Evolutionary conservation across 37 sponge, comb jelly and placozoan species (phyloP).

Genomic region (Theonella swinhoei): DNA sequence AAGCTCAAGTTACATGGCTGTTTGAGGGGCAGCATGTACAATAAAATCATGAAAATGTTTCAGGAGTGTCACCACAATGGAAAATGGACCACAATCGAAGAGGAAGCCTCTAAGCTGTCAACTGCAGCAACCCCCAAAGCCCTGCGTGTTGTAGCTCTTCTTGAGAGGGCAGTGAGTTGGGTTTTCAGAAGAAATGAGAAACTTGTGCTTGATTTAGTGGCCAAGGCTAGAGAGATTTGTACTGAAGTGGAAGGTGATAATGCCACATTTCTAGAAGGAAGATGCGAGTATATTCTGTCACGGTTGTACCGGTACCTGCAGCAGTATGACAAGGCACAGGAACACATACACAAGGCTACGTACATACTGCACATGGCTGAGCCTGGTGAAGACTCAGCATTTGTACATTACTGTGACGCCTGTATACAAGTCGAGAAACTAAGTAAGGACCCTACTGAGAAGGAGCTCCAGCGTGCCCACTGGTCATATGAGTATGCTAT

Average conservation of each 20-base stretch:
- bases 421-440: slow-evolving; percentile 10
- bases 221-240: background rate
- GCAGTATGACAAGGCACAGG: background rate
- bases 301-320: background rate
- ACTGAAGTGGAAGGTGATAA: background rate
- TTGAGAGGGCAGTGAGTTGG: background rate
- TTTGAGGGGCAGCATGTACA: background rate
- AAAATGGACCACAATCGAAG: background rate
- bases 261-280: background rate
- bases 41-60: background rate
- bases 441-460: background rate
- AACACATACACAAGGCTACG: slow-evolving; percentile 2
- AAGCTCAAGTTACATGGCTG: background rate
- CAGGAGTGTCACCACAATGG: background rate
- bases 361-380: background rate
- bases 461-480: background rate
- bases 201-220: background rate
- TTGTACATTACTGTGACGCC: slow-evolving; percentile 5
- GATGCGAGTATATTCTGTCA: slow-evolving; percentile 4
- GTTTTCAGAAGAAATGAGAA: background rate
- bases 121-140: background rate
- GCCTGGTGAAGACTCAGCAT: slow-evolving; percentile 3
- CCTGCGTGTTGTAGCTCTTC: background rate
- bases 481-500: background rate
- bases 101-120: background rate